Evolutionary conservation across 2,113 vertebrate genomes (phyloP), one percentile per base, ranked within the genome.

Genomic region (Phoenicopterus ruber): DNA sequence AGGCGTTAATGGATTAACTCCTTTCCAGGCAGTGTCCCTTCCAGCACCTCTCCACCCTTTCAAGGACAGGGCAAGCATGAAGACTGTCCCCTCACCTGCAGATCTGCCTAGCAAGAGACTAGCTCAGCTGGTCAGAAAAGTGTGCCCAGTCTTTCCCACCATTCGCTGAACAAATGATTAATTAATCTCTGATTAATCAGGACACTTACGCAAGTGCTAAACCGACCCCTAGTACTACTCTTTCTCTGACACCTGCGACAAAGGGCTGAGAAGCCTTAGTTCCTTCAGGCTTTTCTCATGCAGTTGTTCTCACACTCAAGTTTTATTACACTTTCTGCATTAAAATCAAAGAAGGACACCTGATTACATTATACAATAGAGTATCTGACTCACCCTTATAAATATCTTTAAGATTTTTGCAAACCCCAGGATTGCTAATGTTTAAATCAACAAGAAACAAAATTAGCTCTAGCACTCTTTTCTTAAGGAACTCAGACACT

Each of bases 391-490:
- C 65, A 32, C 5, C 17, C 34, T 85, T 69, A 44, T 29, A 80
- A 69, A 76, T 66, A 52, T 31, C 54, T 40, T 63, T 10, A 49
- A 49, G 0, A 9, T 28, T 65, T 87, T 52, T 72, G 18, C 71
- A 88, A 93, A 32, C 17, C 69, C 26, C 2, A 1, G 50, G 47
- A 49, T 20, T 73, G 25, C 17, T 72, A 17, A 82, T 78, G 49
- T 84, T 95, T 61, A 88, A 93, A 85, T 66, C 81, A 79, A 90
- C 52, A 61, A 57, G 76, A 82, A 93, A 81, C 47, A 69, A 86
- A 67, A 90, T 86, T 82, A 92, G n/a, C 54, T 74, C 69, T 71
- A 90, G 52, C 21, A 50, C 18, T 93, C 63, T 82, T 90, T 90
- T 57, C 46, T 71, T 81, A 31, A 78, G 65, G 19, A 86, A 22